Evolutionary conservation across 2,888 invertebrate species (phyloP).

Genomic region (Herminia tarsipennalis): DNA sequence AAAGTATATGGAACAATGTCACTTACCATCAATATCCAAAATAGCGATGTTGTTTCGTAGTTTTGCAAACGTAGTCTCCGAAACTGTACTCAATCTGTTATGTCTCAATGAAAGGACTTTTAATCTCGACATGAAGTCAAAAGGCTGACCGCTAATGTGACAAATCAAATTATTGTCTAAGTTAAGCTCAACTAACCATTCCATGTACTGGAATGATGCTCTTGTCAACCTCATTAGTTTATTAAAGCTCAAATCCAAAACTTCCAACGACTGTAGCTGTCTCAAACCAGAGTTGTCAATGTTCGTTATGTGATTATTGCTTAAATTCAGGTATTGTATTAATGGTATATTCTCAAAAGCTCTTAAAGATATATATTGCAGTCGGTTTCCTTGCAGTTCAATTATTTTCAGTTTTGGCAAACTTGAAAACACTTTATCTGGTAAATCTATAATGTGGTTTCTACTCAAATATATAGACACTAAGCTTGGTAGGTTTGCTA

Average conservation of each 20-base stretch:
- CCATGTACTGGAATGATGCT: constrained; percentile 89
- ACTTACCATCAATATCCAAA: constrained; percentile 93
- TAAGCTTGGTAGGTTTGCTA: constrained; percentile 89
- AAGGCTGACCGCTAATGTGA: constrained; percentile 91
- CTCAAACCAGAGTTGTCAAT: constrained; percentile 91
- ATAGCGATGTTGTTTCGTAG: constrained; percentile 93
- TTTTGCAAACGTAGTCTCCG: constrained; percentile 90
- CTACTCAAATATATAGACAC: constrained; percentile 89
- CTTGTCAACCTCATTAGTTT: constrained; percentile 89
- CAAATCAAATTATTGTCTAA: constrained; percentile 94
- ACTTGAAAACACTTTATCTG: constrained; percentile 91
- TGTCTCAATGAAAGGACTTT: constrained; percentile 91
- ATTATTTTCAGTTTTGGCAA: constrained; percentile 90
- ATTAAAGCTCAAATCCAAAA: constrained; percentile 94
- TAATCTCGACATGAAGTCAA: constrained; percentile 93
- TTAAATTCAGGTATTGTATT: constrained; percentile 92
- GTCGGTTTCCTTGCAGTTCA: constrained; percentile 92
- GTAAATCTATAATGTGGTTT: constrained; percentile 90
- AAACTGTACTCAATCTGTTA: constrained; percentile 90
- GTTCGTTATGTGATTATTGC: constrained; percentile 91
- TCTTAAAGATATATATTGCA: constrained; percentile 89
- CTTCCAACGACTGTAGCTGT: constrained; percentile 91
- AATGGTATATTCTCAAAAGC: constrained; percentile 93
- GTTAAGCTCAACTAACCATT: constrained; percentile 94
- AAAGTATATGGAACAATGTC: too few relatives aligned